Evolutionary conservation across 2,888 invertebrate species (phyloP), one percentile per base, ranked within the genome.

Genomic region (Anorthoa munda): DNA sequence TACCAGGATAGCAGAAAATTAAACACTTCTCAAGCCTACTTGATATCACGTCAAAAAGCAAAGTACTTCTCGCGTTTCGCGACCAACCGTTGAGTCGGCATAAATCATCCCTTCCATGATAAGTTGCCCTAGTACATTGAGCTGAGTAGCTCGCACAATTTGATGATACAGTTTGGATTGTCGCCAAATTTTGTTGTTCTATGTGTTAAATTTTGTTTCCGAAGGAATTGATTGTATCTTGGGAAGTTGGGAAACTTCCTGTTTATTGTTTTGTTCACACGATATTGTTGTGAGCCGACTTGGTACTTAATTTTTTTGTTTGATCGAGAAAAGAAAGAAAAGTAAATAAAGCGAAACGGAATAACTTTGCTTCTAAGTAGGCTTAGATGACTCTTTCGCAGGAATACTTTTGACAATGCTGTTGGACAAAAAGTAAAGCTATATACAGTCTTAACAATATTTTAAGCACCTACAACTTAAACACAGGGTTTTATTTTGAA

Each of bases 181-280:
- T 75, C 55, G 85, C 87, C 87, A 87, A 86, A 72, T 82, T 81
- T 61, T 77, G 66, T 83, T 80, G 77, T 78, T 73, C 39, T 75
- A 74, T 77, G 84, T 81, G 83, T 84, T 72, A 75, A 84, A 72
- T 83, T 85, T 77, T 75, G 75, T 86, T 83, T 77, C 72, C 48
- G 66, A 72, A 72, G 69, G 60, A 72, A 82, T 86, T 74, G 79
- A 81, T 87, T 81, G 69, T 83, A 79, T 86, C 83, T 72, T 51
- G 39, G 53, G 58, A 55, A 71, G 68, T 66, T 66, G 50, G 51
- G 60, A 66, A 68, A 66, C 71, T 83, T 87, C 79, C 81, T 79
- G 77, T 86, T 84, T 85, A 84, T 86, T 82, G 74, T 81, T 82
- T 77, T 64, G 66, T 78, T 82, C 72, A 53, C 71, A 60, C 72